Conservation (phyloP, 2,888 invertebrate species). For the Heliconius erato region DNA sequence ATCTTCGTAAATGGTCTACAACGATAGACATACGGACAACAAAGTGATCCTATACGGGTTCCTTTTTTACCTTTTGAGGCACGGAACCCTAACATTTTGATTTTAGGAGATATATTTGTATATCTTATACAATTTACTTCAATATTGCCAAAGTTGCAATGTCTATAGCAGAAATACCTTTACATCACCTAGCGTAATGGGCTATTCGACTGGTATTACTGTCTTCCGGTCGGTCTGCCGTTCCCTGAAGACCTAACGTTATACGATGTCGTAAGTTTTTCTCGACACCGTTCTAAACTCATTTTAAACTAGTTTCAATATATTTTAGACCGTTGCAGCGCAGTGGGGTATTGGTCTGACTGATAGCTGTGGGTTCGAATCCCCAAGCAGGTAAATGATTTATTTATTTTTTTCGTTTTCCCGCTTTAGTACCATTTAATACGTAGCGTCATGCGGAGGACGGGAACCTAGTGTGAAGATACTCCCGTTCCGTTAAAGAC, state of each 20-base stretch:
- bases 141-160: neutral
- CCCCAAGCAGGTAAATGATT: neutral
- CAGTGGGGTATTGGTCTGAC: neutral
- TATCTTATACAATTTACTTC: neutral
- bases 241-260: constrained; percentile 17
- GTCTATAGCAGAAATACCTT: neutral
- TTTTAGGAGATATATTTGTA: too few species aligned
- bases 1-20: too few species aligned
- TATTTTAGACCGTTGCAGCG: neutral
- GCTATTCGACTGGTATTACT: constrained; percentile 29
- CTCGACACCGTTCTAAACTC: constrained; percentile 26
- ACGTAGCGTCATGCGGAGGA: too few species aligned
- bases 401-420: too few species aligned
- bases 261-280: constrained; percentile 30
- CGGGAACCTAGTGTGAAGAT: too few species aligned
- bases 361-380: neutral
- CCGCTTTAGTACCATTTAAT: too few species aligned
- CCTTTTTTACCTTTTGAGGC: too few species aligned
- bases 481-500: too few species aligned
- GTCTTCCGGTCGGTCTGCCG: constrained; percentile 20
- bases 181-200: constrained; percentile 25
- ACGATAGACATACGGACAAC: too few species aligned
- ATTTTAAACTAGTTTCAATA: constrained; percentile 23
- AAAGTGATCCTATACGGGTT: too few species aligned
- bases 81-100: neutral